Base-by-base conservation (phyloP, 2,888 invertebrate species). In the Lysandra coridon region DNA sequence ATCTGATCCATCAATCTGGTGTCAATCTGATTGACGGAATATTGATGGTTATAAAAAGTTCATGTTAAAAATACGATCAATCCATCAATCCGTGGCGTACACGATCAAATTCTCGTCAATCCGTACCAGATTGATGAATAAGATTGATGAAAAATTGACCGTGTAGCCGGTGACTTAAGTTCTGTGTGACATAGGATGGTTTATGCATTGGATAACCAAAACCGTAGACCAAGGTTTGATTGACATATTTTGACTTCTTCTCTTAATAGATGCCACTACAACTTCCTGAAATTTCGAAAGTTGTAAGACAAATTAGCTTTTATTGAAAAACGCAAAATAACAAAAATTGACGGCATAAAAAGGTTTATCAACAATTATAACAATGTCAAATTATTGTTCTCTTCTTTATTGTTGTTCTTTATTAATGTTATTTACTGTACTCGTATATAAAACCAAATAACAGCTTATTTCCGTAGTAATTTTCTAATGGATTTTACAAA, bases 401-500 rank as follows among this genome's bases (percentile, higher is more conserved):
- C 1, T 57, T 14, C 14, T 17, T 14, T 14, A 23, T n/a, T n/a
- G n/a, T n/a, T n/a, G n/a, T 23, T 23, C 23, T 23, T 23, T 23
- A 23, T 23, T 23, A 0, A 23, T 23, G 23, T 23, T 23, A 23
- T 23, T 23, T 23, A 60, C 6, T 60, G 6, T 23, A 49, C 10
- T 10, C 10, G n/a, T n/a, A 6, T 74, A n/a, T 6, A 14, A 75
- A 44, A 75, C 23, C 30, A 44, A 6, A 30, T 44, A 23, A 53
- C 49, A 33, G 53, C 33, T 14, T 40, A 40, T 40, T 40, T 49
- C 49, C 49, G 10, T 12, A 49, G 49, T 49, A 33, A 76, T 76
- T 76, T 33, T 17, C 73, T 73, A 73, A 78, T 80, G 79, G 73
- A 79, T 80, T 77, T 80, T 78, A 79, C 78, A 81, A 81, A 82